These are phyloP conservation scores for Drosophila diplacantha DNA, from an alignment of 2,888 invertebrate genomes.

Conservation along the genomic window DNA sequence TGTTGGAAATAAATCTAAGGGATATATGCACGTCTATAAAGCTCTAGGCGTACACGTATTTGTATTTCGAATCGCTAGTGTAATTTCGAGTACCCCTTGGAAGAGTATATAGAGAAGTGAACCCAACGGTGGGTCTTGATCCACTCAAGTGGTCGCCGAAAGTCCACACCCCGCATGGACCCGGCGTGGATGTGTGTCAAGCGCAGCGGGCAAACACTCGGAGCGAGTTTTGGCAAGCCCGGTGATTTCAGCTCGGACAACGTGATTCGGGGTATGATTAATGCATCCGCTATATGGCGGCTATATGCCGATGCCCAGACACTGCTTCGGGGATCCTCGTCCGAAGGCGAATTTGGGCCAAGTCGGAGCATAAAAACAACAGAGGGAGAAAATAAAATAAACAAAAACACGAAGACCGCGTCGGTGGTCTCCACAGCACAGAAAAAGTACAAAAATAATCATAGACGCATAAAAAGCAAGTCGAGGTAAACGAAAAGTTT, in stretches of 20 bases:
- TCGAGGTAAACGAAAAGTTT: slow-evolving; percentile 33
- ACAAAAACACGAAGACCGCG: slow-evolving; percentile 48
- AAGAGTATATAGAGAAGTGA: background rate
- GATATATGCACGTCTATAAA: background rate
- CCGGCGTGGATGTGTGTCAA: slow-evolving; percentile 56
- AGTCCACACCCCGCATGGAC: slow-evolving; percentile 14
- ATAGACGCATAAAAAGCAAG: slow-evolving; percentile 37
- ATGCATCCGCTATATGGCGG: slow-evolving; percentile 49
- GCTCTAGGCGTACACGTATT: too few relatives aligned
- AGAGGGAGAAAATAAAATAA: slow-evolving; percentile 41
- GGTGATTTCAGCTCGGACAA: slow-evolving; percentile 49
- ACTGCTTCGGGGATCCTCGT: slow-evolving; percentile 47
- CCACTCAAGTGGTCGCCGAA: slow-evolving; percentile 28
- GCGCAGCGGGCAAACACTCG: slow-evolving; percentile 65
- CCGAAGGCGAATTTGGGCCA: slow-evolving; percentile 54
- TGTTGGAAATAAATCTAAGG: too few relatives aligned
- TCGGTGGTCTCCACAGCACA: slow-evolving; percentile 46
- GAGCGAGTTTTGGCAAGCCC: slow-evolving; percentile 43
- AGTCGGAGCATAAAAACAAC: slow-evolving; percentile 56
- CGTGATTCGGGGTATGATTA: slow-evolving; percentile 59
- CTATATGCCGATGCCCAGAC: slow-evolving; percentile 43
- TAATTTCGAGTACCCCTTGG: background rate
- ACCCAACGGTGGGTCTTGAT: slow-evolving; percentile 13
- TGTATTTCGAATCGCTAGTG: background rate
- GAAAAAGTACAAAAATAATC: slow-evolving; percentile 28